phyloP scores from a whole-genome alignment of 2,888 invertebrate genomes.

The Carcina quercana region DNA sequence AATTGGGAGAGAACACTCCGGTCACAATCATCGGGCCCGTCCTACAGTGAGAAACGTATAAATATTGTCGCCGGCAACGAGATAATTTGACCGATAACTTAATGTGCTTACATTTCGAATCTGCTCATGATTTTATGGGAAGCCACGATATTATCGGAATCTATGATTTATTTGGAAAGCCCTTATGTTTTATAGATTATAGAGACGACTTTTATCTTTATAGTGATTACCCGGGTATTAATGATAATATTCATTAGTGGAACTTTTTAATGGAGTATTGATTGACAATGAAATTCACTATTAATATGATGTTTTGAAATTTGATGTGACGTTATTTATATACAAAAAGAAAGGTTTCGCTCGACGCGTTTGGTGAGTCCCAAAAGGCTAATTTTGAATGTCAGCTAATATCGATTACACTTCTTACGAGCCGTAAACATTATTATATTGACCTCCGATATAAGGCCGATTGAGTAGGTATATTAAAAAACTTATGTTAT shows the following conservation, averaged over 20 bases:
- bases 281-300: no score
- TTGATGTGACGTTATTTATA: conserved; percentile 3
- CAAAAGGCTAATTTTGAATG: conserved; percentile 26
- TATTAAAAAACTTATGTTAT: conserved; percentile 54
- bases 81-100: conserved; percentile 70
- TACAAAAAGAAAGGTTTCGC: conserved; percentile 17
- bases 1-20: conserved; percentile 69
- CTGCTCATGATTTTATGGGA: conserved; percentile 72
- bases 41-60: conserved; percentile 67
- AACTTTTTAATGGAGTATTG: no score
- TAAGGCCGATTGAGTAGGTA: conserved; percentile 34
- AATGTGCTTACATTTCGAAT: conserved; percentile 73
- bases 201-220: no score
- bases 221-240: no score
- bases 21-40: conserved; percentile 49
- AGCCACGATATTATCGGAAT: conserved; percentile 49
- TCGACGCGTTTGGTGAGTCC: conserved; percentile 19
- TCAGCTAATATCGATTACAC: conserved; percentile 23
- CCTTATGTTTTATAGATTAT: no score
- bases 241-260: no score
- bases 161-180: conserved; percentile 12
- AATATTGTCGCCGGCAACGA: conserved; percentile 68
- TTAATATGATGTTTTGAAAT: no score
- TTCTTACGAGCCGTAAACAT: conserved; percentile 24
- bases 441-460: conserved; percentile 34